Evolutionary conservation across 2,888 invertebrate species (phyloP).

Genomic region (Ophonus ardosiacus): DNA sequence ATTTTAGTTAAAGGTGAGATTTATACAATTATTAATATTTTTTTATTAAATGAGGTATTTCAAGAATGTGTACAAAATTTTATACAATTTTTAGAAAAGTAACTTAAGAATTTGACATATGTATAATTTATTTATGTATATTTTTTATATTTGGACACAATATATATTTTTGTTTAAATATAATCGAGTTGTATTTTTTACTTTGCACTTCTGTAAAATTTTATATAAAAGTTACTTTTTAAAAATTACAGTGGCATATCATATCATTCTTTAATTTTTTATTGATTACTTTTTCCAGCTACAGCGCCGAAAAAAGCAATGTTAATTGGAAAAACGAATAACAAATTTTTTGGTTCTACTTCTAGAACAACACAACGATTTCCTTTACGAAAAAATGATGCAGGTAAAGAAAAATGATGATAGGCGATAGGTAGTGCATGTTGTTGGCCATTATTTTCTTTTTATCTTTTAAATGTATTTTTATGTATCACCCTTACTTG

Average conservation of each 20-base stretch:
- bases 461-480: no score
- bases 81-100: constrained; percentile 11
- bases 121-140: constrained; percentile 27
- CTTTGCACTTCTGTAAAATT: not conserved
- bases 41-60: constrained; percentile 42
- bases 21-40: not conserved
- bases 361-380: constrained; percentile 27
- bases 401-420: not conserved
- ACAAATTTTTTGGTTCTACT: not conserved
- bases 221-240: not conserved
- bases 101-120: constrained; percentile 27
- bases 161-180: constrained; percentile 37
- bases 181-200: constrained; percentile 24
- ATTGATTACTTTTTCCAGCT: not conserved
- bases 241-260: not conserved
- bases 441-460: no score
- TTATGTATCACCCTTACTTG: no score
- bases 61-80: constrained; percentile 42
- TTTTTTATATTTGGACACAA: constrained; percentile 11
- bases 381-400: constrained; percentile 31
- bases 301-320: not conserved
- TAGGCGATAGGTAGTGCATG: not conserved
- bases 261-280: not conserved
- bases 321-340: constrained; percentile 9
- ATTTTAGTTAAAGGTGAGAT: constrained; percentile 48